A percentile compares a stretch with the other conserved stretches of the same genome.
These are phyloP conservation scores for Muricea muricata DNA, from an alignment of 92 coral and sea anemone species.

Conservation along the genomic window DNA sequence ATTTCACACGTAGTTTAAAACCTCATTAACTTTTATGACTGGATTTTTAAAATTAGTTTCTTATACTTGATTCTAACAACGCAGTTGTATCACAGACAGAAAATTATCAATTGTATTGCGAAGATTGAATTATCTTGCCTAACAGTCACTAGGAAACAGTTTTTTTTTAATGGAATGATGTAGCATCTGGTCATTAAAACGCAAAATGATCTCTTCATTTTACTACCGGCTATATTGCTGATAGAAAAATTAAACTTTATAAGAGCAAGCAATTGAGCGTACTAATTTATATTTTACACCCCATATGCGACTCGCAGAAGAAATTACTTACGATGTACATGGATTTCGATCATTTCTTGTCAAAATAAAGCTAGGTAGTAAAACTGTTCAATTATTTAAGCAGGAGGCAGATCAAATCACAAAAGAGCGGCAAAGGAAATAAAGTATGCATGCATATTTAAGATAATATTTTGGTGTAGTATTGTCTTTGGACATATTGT, in stretches of 20 bases:
- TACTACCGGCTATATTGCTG: too few relatives aligned
- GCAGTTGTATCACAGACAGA: neutral
- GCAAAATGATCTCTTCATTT: too few relatives aligned
- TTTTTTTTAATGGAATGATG: neutral
- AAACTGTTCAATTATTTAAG: constrained; percentile 1
- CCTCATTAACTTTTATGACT: too few relatives aligned
- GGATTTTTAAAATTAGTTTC: neutral
- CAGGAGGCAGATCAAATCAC: neutral
- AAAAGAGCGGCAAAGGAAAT: neutral
- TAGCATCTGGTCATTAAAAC: too few relatives aligned
- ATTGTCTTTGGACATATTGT: too few relatives aligned
- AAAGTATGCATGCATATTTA: neutral
- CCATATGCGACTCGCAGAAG: neutral
- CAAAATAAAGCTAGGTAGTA: neutral
- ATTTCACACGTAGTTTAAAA: constrained; percentile 10
- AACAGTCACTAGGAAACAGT: neutral
- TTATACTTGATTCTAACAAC: too few relatives aligned
- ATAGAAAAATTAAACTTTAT: too few relatives aligned
- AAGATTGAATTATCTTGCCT: neutral
- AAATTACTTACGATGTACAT: neutral
- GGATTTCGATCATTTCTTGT: neutral
- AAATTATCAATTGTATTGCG: neutral
- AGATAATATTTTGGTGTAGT: neutral
- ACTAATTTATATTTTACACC: too few relatives aligned
- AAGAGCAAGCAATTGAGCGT: too few relatives aligned